Conservation (phyloP, 92 coral and sea anemone species). For the Phenganax subtilis region DNA sequence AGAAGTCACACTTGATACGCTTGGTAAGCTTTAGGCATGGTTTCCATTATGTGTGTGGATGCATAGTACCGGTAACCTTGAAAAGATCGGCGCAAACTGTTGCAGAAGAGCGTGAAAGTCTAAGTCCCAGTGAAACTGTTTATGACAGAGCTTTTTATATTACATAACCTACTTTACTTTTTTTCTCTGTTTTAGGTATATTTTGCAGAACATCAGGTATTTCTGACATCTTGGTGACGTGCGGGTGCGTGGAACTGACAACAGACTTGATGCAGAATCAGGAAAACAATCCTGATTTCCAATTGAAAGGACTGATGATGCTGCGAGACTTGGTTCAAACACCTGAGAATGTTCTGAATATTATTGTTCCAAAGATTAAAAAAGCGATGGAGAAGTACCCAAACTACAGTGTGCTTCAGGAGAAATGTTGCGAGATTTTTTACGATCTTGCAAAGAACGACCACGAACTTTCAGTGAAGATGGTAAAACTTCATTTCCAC, state of each 20-base stretch:
- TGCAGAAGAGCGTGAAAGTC: too few species aligned
- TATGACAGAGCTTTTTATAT: not conserved
- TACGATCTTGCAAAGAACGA: slow-evolving; percentile 68
- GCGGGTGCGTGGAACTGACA: slow-evolving; percentile 45
- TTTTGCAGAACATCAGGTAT: slow-evolving; percentile 69
- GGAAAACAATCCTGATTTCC: slow-evolving; percentile 49
- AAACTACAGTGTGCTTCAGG: slow-evolving; percentile 59
- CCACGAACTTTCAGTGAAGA: slow-evolving; percentile 32
- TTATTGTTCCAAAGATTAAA: slow-evolving; percentile 44
- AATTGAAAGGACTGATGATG: slow-evolving; percentile 70
- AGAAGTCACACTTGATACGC: slow-evolving; percentile 80
- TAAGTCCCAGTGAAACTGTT: too few species aligned
- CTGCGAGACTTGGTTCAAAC: slow-evolving; percentile 62
- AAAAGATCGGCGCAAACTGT: too few species aligned
- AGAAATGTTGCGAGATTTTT: slow-evolving; percentile 74
- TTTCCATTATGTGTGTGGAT: too few species aligned
- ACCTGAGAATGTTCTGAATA: slow-evolving; percentile 48
- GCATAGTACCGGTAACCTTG: too few species aligned
- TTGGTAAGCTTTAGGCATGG: slow-evolving; percentile 54
- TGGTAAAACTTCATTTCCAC: slow-evolving; percentile 69
- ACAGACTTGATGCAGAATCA: slow-evolving; percentile 59
- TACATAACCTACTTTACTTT: not conserved
- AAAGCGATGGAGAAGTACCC: slow-evolving; percentile 62
- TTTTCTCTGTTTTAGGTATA: slow-evolving; percentile 57
- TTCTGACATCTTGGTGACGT: slow-evolving; percentile 59